These are phyloP conservation scores for Drosophila paranaensis DNA, from an alignment of 2,888 invertebrate species.

Conservation along the genomic window DNA sequence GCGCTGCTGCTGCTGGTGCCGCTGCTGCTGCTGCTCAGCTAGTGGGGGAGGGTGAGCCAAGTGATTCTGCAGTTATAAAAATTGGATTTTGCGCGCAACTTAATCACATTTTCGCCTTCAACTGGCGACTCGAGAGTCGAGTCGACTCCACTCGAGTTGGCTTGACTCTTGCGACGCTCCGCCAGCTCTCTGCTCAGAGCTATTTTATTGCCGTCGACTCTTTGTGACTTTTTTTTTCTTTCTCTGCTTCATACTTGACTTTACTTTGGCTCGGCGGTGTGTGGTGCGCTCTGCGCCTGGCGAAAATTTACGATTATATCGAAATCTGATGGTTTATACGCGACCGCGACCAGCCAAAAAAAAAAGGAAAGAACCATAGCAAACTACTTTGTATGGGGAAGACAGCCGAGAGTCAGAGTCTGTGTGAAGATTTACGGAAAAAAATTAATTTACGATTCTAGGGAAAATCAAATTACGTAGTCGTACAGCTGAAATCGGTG, in stretches of 20 bases:
- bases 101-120: constrained; percentile 80
- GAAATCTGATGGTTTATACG: constrained; percentile 80
- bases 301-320: constrained; percentile 80
- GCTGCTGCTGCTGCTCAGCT: constrained; percentile 11
- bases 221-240: constrained; percentile 71
- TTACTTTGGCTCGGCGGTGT: constrained; percentile 52
- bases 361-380: constrained; percentile 10
- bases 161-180: constrained; percentile 43
- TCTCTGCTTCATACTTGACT: constrained; percentile 6
- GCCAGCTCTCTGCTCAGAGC: constrained; percentile 60
- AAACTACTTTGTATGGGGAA: constrained; percentile 70
- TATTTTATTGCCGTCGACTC: constrained; percentile 75
- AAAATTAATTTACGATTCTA: constrained; percentile 80
- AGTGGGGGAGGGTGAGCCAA: constrained; percentile 69
- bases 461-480: constrained; percentile 77
- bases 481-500: constrained; percentile 29
- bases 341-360: constrained; percentile 60
- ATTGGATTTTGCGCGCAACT: constrained; percentile 80
- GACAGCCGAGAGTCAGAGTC: constrained; percentile 30
- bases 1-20: constrained; percentile 31
- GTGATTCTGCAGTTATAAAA: constrained; percentile 80
- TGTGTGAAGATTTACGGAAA: constrained; percentile 72
- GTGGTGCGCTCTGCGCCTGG: constrained; percentile 62
- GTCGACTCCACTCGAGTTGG: constrained; percentile 44
- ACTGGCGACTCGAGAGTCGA: constrained; percentile 67